Percentiles rank a stretch among this genome's conserved stretches.
These are phyloP conservation scores for Rhabditoides inermis DNA, from an alignment of 2,888 invertebrate species.

Conservation along the genomic window DNA sequence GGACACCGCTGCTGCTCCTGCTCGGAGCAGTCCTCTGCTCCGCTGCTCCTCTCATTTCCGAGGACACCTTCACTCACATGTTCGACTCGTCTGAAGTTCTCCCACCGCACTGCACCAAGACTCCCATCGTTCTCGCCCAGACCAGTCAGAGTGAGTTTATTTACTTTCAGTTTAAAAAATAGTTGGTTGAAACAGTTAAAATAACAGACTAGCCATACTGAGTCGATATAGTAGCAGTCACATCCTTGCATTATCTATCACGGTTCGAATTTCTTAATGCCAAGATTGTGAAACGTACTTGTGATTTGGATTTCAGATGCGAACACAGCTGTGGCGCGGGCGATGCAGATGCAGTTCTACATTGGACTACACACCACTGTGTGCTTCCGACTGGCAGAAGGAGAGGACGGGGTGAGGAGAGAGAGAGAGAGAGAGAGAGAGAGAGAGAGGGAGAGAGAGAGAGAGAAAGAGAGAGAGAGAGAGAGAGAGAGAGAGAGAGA, in stretches of 20 bases:
- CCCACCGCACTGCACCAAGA: conserved; percentile 36
- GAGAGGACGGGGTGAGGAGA: too few relatives aligned
- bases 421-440: background rate
- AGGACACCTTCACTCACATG: conserved; percentile 15
- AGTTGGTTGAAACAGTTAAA: too few relatives aligned
- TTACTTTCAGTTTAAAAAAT: background rate
- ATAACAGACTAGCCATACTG: background rate
- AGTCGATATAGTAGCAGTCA: background rate
- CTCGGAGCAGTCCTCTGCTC: too few relatives aligned
- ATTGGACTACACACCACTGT: conserved; percentile 36
- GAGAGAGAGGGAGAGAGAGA: background rate
- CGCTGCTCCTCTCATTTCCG: too few relatives aligned
- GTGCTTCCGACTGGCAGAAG: conserved; percentile 33
- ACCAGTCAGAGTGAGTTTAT: conserved; percentile 20
- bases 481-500: too few relatives aligned
- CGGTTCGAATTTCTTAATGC: background rate
- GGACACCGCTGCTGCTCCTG: too few relatives aligned
- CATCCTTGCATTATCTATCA: background rate
- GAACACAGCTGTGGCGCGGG: conserved; percentile 14
- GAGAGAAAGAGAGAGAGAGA: too few relatives aligned
- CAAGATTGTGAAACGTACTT: background rate
- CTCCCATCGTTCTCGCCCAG: conserved; percentile 27
- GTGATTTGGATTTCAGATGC: conserved; percentile 15
- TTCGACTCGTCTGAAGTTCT: conserved; percentile 23
- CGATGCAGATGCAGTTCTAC: conserved; percentile 36